Evolutionary conservation across 2,797 vertebrate species (phyloP), one percentile per base, ranked within the genome.

Genomic region (Xyrichtys novacula): DNA sequence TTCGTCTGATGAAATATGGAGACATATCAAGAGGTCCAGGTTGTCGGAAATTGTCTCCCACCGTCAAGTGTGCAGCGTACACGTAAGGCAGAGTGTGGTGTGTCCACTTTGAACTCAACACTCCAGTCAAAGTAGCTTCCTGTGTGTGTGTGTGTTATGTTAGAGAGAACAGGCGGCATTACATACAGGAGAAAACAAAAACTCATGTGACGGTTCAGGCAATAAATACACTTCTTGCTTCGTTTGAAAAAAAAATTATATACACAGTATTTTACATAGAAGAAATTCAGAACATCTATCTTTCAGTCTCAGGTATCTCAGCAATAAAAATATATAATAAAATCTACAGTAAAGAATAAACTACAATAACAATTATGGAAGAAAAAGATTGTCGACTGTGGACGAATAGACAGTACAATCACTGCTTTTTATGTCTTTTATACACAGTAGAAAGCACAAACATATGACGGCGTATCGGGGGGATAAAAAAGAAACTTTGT

Each of bases 191-290:
- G 56, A 80, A 64, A 78, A 66, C 68, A 83, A 57, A 63, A 78
- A 83, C 74, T 71, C 73, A 79, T 62, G 73, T 71, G 83, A 87
- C 79, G 74, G 66, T 83, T 55, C 76, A 80, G 91, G 92, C 96
- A 97, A 96, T 97, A 97, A 97, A 96, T 96, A 97, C 94, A 93
- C 88, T 88, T 92, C 88, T 93, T 92, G 93, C 86, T 83, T 81
- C 90, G 90, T 89, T 93, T 74, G 64, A 64, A 85, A 86, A 65
- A 91, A 83, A 65, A 91, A 83, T 83, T 96, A 96, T 96, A 96
- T 96, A 97, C 96, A 97, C 70, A 90, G 83, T 92, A 93, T 94
- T 94, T 91, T 95, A 96, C 95, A 96, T 61, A 57, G 44, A 91
- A 76, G 55, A 85, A 86, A 85, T 76, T 78, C 57, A 88, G 71